phyloP scores from a whole-genome alignment of 2,113 vertebrate genomes.

The Isurus oxyrinchus region DNA sequence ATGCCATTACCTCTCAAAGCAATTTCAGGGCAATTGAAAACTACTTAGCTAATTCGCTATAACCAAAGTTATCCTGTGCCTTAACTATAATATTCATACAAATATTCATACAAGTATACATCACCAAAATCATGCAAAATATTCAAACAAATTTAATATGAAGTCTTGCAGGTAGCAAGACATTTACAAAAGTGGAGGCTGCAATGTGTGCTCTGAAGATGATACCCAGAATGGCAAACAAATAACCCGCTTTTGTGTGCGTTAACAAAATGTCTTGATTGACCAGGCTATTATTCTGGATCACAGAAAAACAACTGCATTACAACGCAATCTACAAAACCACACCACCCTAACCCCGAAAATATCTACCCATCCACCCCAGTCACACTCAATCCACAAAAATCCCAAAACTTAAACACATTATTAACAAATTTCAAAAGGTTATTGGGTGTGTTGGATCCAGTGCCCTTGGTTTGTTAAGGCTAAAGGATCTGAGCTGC shows the following conservation, averaged over 20 bases:
- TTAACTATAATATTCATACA: not conserved
- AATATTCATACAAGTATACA: too few relatives aligned
- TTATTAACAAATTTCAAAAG: not conserved
- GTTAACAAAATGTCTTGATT: not conserved
- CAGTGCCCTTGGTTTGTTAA: too few relatives aligned
- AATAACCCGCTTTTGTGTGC: not conserved
- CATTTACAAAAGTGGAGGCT: not conserved
- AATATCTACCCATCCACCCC: not conserved
- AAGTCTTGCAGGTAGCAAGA: not conserved
- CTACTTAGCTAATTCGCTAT: not conserved
- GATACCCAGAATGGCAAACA: not conserved
- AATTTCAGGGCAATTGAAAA: not conserved
- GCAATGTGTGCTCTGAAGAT: not conserved
- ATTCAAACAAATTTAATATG: not conserved
- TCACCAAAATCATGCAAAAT: not conserved
- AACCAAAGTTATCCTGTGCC: not conserved
- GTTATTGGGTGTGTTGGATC: not conserved
- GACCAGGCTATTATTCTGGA: not conserved
- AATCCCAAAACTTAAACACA: not conserved
- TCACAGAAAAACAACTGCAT: not conserved
- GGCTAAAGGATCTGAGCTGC: too few relatives aligned
- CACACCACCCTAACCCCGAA: too few relatives aligned
- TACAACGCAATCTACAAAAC: not conserved
- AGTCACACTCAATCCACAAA: not conserved
- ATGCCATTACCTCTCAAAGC: not conserved